Base-by-base conservation (phyloP, 1,140 invertebrate genomes). In the Pseudomyrmex dendroicus region DNA sequence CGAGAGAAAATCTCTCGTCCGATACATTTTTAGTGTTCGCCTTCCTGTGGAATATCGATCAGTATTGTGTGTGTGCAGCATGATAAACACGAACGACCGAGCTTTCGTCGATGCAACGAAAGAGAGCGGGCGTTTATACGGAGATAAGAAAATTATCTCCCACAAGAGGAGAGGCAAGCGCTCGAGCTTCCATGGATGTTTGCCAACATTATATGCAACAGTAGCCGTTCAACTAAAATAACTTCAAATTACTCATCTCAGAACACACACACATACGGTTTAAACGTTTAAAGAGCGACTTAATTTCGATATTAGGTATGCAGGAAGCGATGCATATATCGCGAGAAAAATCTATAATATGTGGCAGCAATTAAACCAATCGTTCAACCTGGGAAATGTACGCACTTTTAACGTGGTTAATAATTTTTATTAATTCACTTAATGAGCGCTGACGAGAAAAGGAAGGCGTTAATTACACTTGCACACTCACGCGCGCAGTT, bases 71-170 rank as follows among this genome's bases (percentile, higher is more conserved):
- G n/a, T n/a, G n/a, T 35, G 17, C 10, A 72, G 68, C 52, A 59
- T 35, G 76, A 80, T 80, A 80, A 80, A 61, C 66, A 80, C 3
- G 12, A 13, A 50, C 25, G 10, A 70, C 15, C 46, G 10, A 15
- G 35, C 22, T 72, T 80, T 54, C 20, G 54, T 57, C 20, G 54
- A 72, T 59, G 54, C 20, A 61, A 80, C 54, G 15, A 59, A 72
- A 80, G 54, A 80, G 44, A 72, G 22, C 66, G 48, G 10, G 62
- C 63, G 17, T 78, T 78, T 48, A 59, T 70, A 17, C 13, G 48
- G 54, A 56, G 76, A 80, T 80, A 80, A 80, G 76, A 48, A 80
- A 80, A 80, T 80, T 80, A 80, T 80, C 76, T 78, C 20, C 20
- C 66, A 72, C 44, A 9, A 50, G 63, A 50, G 63, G 48, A 15